phyloP scores from a whole-genome alignment of 2,113 vertebrate genomes.

The Eira barbara region DNA sequence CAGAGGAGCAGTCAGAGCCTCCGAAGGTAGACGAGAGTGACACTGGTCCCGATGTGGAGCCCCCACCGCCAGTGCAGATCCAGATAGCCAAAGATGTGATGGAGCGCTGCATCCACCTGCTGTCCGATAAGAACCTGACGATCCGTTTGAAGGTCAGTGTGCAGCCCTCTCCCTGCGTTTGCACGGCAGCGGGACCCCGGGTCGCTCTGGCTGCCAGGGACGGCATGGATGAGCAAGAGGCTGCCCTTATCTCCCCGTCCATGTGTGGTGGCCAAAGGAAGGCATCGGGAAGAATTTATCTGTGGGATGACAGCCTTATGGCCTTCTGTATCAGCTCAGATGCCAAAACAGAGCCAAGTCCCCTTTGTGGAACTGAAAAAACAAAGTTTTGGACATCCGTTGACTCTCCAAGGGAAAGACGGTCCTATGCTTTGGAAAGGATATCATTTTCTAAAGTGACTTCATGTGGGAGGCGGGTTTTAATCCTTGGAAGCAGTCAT shows the following conservation, averaged over 20 bases:
- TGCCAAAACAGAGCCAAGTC: not conserved
- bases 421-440: not conserved
- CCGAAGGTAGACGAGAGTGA: constrained; percentile 23
- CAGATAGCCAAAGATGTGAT: constrained; percentile 88
- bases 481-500: constrained; percentile 7
- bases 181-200: not conserved
- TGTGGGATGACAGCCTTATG: not conserved
- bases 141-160: constrained; percentile 91
- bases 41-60: constrained; percentile 74
- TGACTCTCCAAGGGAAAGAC: not conserved
- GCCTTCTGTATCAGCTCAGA: constrained; percentile 8
- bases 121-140: constrained; percentile 86
- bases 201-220: not conserved
- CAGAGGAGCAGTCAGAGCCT: constrained; percentile 67
- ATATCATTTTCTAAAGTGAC: constrained; percentile 37
- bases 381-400: not conserved
- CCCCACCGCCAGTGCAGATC: constrained; percentile 84
- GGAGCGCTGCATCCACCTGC: constrained; percentile 92
- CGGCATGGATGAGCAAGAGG: not conserved
- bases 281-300: not conserved
- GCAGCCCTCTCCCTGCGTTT: accelerated
- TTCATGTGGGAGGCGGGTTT: not conserved
- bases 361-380: constrained; percentile 4
- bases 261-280: not conserved
- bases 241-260: not conserved